Base-by-base conservation (phyloP, 2,797 vertebrate genomes). In the Natrix natrix region DNA sequence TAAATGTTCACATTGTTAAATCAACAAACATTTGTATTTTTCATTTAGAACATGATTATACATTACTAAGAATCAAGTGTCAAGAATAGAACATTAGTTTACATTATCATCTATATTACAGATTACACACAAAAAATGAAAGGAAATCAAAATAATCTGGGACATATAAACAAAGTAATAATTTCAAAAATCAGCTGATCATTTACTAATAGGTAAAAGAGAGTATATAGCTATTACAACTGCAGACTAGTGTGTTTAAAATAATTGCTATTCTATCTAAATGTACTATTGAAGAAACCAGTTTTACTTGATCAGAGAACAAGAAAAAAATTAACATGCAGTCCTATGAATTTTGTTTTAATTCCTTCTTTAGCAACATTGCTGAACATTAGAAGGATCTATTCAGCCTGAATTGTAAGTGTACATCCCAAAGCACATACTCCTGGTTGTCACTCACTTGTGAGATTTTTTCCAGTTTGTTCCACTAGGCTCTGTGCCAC, bases 391-490 rank as follows among this genome's bases (percentile, higher is more conserved):
- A 83, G 93, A 93, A 93, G 5, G n/a, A 92, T 8, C 1, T 17
- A 32, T 92, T 93, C n/a, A 78, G 22, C 63, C 43, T 90, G 10
- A 87, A 91, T 59, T 92, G 8, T 0, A 11, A 95, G 92, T 0
- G 4, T 0, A 83, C 93, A 93, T 22, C 0, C 69, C 20, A 0
- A 88, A 54, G 0, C 56, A 54, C 43, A 16, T 24, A 28, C 1
- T 94, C 2, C 12, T 66, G 0, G 26, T 94, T 95, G 96, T 93
- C 57, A 98, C 99, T 97, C 95, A 99, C 99, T 99, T 99, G 98
- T 99, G 99, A 48, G 99, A 99, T 97, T 99, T 99, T 94, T 99
- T 99, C 98, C 98, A 98, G 97, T 98, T 98, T 0, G 94, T 97
- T 95, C 98, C 99, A 69, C 93, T 95, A 8, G 98, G 98, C 63